Conservation (phyloP, 2,113 vertebrate genomes). For the Brachyhypopomus occidentalis region DNA sequence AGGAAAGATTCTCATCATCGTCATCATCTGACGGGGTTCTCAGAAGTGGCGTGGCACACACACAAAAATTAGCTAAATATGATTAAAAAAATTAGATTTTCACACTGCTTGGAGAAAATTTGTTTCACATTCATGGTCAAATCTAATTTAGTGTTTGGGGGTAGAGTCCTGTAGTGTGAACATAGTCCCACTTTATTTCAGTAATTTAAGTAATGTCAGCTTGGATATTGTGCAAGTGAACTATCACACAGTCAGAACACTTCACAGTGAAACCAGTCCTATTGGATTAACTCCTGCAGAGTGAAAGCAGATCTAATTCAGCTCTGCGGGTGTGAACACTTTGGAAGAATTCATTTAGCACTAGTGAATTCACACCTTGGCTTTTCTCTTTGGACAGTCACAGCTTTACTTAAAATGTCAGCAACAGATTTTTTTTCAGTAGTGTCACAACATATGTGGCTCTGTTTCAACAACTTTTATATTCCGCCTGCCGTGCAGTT, state of each 20-base stretch:
- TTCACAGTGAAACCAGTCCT: not conserved
- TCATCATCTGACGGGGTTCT: no score
- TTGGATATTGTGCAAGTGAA: slow-evolving; percentile 3
- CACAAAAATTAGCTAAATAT: no score
- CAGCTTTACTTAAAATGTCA: not conserved
- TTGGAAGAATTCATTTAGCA: not conserved
- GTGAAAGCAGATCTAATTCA: not conserved
- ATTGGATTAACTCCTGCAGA: not conserved
- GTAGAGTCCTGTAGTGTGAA: no score
- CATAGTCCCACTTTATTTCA: not conserved
- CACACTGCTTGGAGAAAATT: no score
- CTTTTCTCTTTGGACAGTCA: not conserved
- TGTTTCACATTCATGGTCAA: no score
- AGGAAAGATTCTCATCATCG: no score
- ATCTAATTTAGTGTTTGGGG: no score
- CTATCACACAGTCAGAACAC: not conserved
- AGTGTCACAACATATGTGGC: not conserved
- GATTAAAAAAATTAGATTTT: no score
- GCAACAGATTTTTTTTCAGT: not conserved
- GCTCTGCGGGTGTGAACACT: not conserved
- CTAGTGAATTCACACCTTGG: no score
- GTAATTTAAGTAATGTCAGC: not conserved
- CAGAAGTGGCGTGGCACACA: no score
- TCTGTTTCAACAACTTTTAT: not conserved
- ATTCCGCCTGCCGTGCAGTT: not conserved